A percentile compares a stretch with the other conserved stretches of the same genome.
phyloP scores from a whole-genome alignment of 1,140 invertebrate species.

The Orchestia grillus region DNA sequence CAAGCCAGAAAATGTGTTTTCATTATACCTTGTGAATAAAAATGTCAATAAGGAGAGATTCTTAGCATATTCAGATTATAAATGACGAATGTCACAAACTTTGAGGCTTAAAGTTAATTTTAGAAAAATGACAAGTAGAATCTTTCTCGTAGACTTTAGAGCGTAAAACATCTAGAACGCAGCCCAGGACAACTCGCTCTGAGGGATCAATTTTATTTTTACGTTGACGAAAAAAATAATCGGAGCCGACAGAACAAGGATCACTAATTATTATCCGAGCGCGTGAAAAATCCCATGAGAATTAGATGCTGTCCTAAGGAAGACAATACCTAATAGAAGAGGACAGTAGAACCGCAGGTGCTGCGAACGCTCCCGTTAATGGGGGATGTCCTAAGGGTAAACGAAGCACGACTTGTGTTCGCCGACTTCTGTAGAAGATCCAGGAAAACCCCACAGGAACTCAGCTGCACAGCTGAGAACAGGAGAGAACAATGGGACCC shows the following conservation, averaged over 20 bases:
- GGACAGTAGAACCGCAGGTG: not conserved
- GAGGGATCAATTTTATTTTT: not conserved
- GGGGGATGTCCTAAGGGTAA: not conserved
- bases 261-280: not conserved
- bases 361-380: not conserved
- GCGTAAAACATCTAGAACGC: not conserved
- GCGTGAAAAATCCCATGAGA: not conserved
- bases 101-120: not conserved
- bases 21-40: no score
- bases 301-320: not conserved
- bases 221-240: not conserved
- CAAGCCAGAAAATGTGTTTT: not conserved
- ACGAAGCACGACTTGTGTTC: not conserved
- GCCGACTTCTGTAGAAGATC: not conserved
- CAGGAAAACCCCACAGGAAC: not conserved
- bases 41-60: not conserved
- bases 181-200: not conserved
- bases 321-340: not conserved
- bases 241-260: not conserved
- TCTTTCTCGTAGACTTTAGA: not conserved
- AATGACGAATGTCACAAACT: not conserved
- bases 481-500: constrained; percentile 9
- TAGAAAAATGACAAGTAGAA: not conserved
- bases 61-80: not conserved
- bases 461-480: not conserved